Percentiles rank a stretch among this genome's conserved stretches.
phyloP scores from a whole-genome alignment of 2,113 vertebrate species.

The Callospermophilus lateralis region DNA sequence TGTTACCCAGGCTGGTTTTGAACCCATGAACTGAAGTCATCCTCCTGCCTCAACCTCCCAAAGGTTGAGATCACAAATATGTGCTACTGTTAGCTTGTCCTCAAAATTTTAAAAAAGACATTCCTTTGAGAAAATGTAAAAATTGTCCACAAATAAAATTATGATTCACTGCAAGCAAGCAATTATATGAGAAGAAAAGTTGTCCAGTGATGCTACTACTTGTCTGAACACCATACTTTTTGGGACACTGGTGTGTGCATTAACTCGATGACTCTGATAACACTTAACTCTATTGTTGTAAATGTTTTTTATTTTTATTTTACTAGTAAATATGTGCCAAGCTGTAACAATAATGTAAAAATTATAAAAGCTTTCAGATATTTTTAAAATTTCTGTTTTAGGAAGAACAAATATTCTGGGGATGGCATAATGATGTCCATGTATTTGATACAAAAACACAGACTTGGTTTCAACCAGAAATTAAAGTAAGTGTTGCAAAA shows the following conservation, averaged over 20 bases:
- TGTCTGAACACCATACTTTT: background rate
- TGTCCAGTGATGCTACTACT: background rate
- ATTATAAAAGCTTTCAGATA: background rate
- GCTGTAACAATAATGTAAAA: constrained; percentile 15
- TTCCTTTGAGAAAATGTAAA: background rate
- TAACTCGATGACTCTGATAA: background rate
- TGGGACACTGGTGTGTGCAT: background rate
- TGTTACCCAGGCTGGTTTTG: background rate
- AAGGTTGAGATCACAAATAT: background rate
- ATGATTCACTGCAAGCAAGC: background rate
- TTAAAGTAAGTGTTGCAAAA: constrained; percentile 88
- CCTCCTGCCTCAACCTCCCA: background rate
- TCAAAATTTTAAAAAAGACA: constrained; percentile 15
- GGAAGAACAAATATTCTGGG: constrained; percentile 95
- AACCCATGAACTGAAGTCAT: too few relatives aligned
- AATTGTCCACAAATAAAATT: background rate
- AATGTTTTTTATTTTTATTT: background rate
- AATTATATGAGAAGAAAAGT: background rate
- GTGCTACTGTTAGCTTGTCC: background rate
- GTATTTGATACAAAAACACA: constrained; percentile 92
- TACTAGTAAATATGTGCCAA: background rate
- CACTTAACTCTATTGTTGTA: background rate
- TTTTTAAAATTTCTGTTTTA: constrained; percentile 75
- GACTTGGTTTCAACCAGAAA: constrained; percentile 93
- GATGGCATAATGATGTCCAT: constrained; percentile 98